These are phyloP conservation scores for Nemoura dubitans DNA, from an alignment of 2,888 invertebrate species.

Conservation along the genomic window DNA sequence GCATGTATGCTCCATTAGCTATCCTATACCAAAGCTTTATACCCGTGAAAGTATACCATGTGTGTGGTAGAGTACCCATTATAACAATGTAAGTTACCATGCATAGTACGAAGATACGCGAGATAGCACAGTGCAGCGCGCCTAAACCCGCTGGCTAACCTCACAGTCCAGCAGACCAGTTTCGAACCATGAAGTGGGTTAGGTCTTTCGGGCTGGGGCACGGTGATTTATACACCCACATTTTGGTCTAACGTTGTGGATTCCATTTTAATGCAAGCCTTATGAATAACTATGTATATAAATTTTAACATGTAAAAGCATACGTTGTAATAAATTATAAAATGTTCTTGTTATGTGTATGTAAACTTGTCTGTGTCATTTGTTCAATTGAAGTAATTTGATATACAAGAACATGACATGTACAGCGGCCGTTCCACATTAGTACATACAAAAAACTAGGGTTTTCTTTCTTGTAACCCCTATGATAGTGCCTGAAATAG, in stretches of 20 bases:
- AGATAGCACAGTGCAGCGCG: neutral
- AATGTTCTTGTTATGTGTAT: neutral
- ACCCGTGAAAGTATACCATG: neutral
- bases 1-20: neutral
- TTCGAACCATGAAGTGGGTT: neutral
- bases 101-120: neutral
- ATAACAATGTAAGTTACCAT: neutral
- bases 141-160: neutral
- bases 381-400: slow-evolving; percentile 4
- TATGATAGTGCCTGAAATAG: neutral
- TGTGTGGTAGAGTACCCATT: neutral
- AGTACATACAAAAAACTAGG: neutral
- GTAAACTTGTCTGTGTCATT: neutral
- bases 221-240: neutral
- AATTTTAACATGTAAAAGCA: neutral
- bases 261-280: neutral
- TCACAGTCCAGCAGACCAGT: neutral
- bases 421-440: neutral
- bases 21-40: neutral
- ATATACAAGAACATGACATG: neutral
- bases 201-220: neutral
- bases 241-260: neutral
- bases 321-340: neutral
- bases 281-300: neutral
- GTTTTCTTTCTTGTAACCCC: neutral